Conservation (phyloP, 2,113 vertebrate species). For the Pelobates fuscus region DNA sequence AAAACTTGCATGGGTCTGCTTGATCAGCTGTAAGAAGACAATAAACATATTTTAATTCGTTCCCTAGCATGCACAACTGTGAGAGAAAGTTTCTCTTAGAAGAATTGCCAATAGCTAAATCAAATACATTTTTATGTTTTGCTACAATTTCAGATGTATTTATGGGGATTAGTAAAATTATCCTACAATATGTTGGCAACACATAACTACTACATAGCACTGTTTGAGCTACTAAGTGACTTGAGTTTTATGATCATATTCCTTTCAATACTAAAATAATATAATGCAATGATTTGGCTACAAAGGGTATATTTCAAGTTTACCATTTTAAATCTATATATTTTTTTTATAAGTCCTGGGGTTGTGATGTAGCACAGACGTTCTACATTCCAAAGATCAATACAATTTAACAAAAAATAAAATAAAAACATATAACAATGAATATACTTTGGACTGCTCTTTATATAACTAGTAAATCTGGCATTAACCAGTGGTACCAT, state of each 20-base stretch:
- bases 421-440: neutral
- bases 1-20: slow-evolving; percentile 85
- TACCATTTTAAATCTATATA: too few relatives aligned
- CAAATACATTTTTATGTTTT: neutral
- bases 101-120: neutral
- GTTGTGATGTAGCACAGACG: too few relatives aligned
- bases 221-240: neutral
- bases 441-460: neutral
- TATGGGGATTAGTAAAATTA: neutral
- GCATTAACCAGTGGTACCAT: neutral
- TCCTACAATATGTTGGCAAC: neutral
- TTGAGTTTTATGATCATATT: neutral
- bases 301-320: too few relatives aligned
- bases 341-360: too few relatives aligned
- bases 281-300: too few relatives aligned
- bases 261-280: neutral
- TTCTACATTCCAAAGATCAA: neutral
- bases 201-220: neutral
- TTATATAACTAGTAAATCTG: neutral
- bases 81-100: neutral
- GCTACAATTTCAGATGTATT: neutral
- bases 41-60: slow-evolving; percentile 6
- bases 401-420: neutral
- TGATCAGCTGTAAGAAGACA: slow-evolving; percentile 75
- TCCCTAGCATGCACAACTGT: neutral